Conservation (phyloP, 2,888 invertebrate species). For the Nymphalis urticae region DNA sequence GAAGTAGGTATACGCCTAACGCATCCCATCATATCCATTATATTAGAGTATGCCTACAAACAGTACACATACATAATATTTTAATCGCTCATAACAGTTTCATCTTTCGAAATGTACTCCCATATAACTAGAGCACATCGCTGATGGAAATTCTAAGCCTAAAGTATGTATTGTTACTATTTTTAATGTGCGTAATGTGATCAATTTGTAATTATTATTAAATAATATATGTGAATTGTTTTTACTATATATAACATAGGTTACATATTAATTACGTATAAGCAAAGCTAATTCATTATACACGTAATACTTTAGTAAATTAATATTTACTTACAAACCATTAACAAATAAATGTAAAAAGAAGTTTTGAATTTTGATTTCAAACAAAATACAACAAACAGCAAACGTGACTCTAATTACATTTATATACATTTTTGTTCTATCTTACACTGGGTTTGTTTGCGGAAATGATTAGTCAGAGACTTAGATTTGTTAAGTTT, state of each 20-base stretch:
- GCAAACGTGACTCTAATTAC: conserved; percentile 39
- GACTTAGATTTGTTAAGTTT: conserved; percentile 50
- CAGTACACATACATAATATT: background rate
- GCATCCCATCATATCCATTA: conserved; percentile 39
- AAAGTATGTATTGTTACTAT: background rate
- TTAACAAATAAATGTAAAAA: background rate
- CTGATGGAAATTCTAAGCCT: background rate
- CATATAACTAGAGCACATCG: background rate
- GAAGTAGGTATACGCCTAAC: background rate
- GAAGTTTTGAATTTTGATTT: background rate
- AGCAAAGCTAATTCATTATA: too few relatives aligned
- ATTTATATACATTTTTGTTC: conserved; percentile 45
- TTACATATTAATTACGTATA: too few relatives aligned
- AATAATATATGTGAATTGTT: background rate
- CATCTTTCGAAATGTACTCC: conserved; percentile 3
- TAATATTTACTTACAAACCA: background rate
- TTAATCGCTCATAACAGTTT: conserved; percentile 9
- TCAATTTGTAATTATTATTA: background rate
- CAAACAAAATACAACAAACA: conserved; percentile 10
- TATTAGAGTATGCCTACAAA: conserved; percentile 25
- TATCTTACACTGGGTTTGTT: conserved; percentile 41
- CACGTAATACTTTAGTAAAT: too few relatives aligned
- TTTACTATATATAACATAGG: too few relatives aligned
- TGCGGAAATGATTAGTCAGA: conserved; percentile 46
- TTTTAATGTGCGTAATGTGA: background rate